phyloP scores from a whole-genome alignment of 2,888 invertebrate genomes.

The Punctoribates punctum region DNA sequence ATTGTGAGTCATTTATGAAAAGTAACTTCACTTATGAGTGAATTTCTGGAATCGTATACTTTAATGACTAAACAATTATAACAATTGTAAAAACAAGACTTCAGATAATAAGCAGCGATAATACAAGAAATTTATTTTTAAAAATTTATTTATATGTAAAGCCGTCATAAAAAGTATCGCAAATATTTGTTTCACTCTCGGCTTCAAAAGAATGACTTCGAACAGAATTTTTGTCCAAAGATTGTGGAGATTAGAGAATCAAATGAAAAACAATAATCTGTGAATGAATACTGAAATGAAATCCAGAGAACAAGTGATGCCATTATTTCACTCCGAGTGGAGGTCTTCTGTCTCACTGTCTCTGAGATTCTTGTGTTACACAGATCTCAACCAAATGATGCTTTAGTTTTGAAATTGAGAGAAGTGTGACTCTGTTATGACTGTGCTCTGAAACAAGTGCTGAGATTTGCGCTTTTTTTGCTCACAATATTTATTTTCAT shows the following conservation, averaged over 20 bases:
- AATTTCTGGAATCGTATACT: constrained; percentile 26
- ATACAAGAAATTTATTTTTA: constrained; percentile 1
- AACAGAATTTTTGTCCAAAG: background rate
- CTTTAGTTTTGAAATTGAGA: background rate
- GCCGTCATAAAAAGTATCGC: background rate
- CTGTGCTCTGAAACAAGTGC: constrained; percentile 26
- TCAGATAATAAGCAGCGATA: constrained; percentile 18
- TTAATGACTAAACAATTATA: constrained; percentile 26
- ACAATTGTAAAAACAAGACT: constrained; percentile 19
- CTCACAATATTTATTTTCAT: constrained; percentile 26
- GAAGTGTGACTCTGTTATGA: background rate
- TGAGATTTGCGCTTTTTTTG: constrained; percentile 24
- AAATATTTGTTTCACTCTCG: background rate
- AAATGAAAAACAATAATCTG: constrained; percentile 22
- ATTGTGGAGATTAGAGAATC: background rate
- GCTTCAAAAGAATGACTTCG: background rate
- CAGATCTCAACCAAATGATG: background rate
- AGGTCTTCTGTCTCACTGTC: constrained; percentile 23
- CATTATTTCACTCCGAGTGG: background rate
- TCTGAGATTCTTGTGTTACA: constrained; percentile 16
- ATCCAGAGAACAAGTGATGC: constrained; percentile 23
- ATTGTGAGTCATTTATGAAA: background rate
- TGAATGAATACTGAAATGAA: constrained; percentile 14
- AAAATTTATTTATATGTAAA: background rate
- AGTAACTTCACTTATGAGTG: constrained; percentile 15